These are phyloP conservation scores for Drosophila rhopaloa DNA, from an alignment of 1,140 invertebrate species.

Conservation along the genomic window DNA sequence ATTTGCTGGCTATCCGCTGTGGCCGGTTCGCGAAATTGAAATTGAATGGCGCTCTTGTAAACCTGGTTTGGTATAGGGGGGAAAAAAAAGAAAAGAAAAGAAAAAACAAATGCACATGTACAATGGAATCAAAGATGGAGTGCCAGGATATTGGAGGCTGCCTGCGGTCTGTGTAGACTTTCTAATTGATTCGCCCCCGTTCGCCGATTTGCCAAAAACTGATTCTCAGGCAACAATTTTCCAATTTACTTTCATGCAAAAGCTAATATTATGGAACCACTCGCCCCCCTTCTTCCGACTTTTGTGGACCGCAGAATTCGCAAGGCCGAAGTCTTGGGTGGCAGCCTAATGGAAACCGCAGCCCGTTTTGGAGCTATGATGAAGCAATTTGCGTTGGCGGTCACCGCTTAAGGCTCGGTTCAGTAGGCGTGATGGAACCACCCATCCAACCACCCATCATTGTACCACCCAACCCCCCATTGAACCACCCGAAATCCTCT, in stretches of 20 bases:
- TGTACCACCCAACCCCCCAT: slow-evolving; percentile 1
- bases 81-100: slow-evolving; percentile 13
- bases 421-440: slow-evolving; percentile 43
- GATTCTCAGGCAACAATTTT: slow-evolving; percentile 65
- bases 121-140: slow-evolving; percentile 16
- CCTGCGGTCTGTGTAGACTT: slow-evolving; percentile 42
- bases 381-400: slow-evolving; percentile 73
- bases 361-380: slow-evolving; percentile 75
- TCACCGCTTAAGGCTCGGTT: slow-evolving; percentile 60
- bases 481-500: slow-evolving; percentile 23
- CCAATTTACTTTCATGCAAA: slow-evolving; percentile 75
- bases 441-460: slow-evolving; percentile 1
- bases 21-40: slow-evolving; percentile 84
- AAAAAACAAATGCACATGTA: slow-evolving; percentile 27
- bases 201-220: slow-evolving; percentile 22
- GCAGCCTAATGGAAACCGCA: slow-evolving; percentile 79
- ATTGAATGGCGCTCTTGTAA: slow-evolving; percentile 73
- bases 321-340: slow-evolving; percentile 5
- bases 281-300: not conserved
- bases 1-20: slow-evolving; percentile 66
- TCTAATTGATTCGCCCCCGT: slow-evolving; percentile 70
- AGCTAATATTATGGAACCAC: slow-evolving; percentile 71
- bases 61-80: slow-evolving; percentile 45
- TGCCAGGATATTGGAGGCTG: not conserved
- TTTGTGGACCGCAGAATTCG: slow-evolving; percentile 11